Base-by-base conservation (phyloP, 2,113 vertebrate genomes). In the Suricata suricatta region DNA sequence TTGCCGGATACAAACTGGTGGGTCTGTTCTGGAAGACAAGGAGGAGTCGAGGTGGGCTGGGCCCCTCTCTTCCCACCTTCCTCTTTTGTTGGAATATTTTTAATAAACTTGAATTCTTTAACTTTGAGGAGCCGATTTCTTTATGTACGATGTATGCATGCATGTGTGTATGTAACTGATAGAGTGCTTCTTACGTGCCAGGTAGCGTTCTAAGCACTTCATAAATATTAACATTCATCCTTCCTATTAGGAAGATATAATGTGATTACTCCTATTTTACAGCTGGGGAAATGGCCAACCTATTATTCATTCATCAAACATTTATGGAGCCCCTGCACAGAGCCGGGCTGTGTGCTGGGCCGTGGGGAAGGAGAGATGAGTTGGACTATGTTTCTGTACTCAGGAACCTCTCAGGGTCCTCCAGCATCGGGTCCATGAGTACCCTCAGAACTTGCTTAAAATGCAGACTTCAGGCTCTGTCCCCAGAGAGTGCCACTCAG, bases 51-150 rank as follows among this genome's bases (percentile, higher is more conserved):
- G 63, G 84, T 23, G 96, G 97, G 97, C 98, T 88, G 96, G 95
- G 94, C 92, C 97, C 41, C 71, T 87, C 66, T 92, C 84, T 87
- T 88, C 82, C 76, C 80, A 19, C 47, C 44, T 92, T 90, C 29
- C 16, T 95, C 96, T 96, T 86, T 41, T 77, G 63, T 93, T 83
- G 63, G 89, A 92, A 77, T 94, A 19, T 98, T 95, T 98, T 84
- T 94, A 98, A 98, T 98, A 98, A 98, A 98, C 10, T 57, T 69
- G 38, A 83, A 95, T 96, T 97, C 90, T 95, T 63, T 84, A 92
- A 92, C 31, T 76, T 82, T 44, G 60, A 77, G 47, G 64, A 85
- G 84, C 7, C 54, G 72, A 38, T 93, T 89, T 76, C 66, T 89
- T 72, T 90, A 33, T 50, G 74, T 84, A 38, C 71, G 33, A 25